Evolutionary conservation across 1,140 invertebrate species (phyloP).

Genomic region (Ladona fulva): DNA sequence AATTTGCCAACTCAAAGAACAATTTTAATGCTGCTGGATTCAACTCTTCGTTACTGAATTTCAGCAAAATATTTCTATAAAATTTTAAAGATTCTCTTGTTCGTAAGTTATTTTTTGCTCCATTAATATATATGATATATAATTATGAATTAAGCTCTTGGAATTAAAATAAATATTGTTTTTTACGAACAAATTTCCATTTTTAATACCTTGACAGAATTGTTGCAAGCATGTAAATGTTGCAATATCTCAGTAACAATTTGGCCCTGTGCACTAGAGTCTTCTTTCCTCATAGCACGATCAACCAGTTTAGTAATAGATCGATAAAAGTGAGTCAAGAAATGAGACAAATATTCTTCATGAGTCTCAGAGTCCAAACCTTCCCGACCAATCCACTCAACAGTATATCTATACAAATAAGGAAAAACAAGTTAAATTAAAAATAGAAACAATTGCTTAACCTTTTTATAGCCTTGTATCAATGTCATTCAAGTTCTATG

Average conservation of each 20-base stretch:
- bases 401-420: slow-evolving; percentile 61
- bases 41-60: too few species aligned
- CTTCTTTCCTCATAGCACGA: slow-evolving; percentile 89
- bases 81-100: too few species aligned
- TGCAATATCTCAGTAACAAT: slow-evolving; percentile 94
- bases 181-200: neutral
- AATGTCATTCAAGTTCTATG: too few species aligned
- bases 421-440: neutral
- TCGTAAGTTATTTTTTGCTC: slow-evolving; percentile 12
- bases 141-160: neutral
- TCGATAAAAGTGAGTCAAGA: slow-evolving; percentile 90
- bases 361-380: slow-evolving; percentile 89
- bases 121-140: neutral
- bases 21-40: too few species aligned
- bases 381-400: slow-evolving; percentile 95
- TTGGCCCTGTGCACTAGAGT: slow-evolving; percentile 84
- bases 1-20: too few species aligned
- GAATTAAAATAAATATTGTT: neutral
- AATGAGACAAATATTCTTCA: slow-evolving; percentile 88
- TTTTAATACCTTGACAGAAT: slow-evolving; percentile 68
- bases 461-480: too few species aligned
- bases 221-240: slow-evolving; percentile 92
- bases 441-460: too few species aligned
- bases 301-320: slow-evolving; percentile 89
- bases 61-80: too few species aligned